Evolutionary conservation across 2,113 vertebrate species (phyloP), one percentile per base, ranked within the genome.

Genomic region (Hyperoodon ampullatus): DNA sequence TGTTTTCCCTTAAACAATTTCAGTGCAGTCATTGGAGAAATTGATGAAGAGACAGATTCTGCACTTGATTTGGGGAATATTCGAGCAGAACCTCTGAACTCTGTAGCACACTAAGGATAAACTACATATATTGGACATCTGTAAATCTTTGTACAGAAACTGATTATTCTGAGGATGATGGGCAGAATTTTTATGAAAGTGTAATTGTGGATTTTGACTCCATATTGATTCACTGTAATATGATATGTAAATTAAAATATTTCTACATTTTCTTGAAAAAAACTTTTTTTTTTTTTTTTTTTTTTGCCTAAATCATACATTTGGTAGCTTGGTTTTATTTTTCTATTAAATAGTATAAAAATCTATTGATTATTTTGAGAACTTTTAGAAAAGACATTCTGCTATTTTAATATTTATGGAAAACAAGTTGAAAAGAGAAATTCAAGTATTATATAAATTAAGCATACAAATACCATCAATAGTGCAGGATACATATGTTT

Each of bases 11-110:
- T 47, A 44, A 90, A 81, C 97, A 18, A 96, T 98, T 98, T 30
- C 98, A 99, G 99, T 72, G 99, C 99, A 33, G 99, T 99, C 92
- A 99, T 99, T 96, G 99, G 99, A 83, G 99, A 99, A 98, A 99
- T 99, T 93, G 99, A 99, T 92, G 99, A 99, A 98, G 99, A 99
- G 89, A 99, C 99, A 0, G 99, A 99, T 98, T 99, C 99, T 60
- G 99, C 99, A 2, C 98, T 99, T 98, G 99, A 99, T 97, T 98
- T 99, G 97, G 99, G 99, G 33, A 99, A 99, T 97, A 99, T 99
- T 97, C 97, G 99, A 98, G 99, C 99, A 63, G 99, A 99, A 94
- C 99, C 99, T 71, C 98, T 99, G 39, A 99, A 99, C 96, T 99
- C 99, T 7, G 99, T 99, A 60, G 99, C 99, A 96, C 99, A 99